A percentile compares a stretch with the other conserved stretches of the same genome.
These are phyloP conservation scores for Scopus umbretta DNA, from an alignment of 2,113 vertebrate genomes.

Conservation along the genomic window DNA sequence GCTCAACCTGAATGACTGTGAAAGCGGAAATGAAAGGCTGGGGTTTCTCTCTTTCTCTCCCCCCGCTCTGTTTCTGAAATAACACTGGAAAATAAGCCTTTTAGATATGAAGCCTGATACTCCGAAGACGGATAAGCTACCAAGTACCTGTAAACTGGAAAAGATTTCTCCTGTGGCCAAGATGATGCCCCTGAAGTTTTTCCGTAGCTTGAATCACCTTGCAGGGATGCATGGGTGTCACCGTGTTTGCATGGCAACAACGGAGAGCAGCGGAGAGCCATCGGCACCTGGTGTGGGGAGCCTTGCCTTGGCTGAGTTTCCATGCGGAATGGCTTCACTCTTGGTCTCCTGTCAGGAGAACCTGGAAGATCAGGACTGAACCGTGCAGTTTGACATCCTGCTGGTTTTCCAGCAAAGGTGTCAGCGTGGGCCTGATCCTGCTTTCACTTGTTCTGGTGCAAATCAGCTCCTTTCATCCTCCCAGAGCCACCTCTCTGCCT, in stretches of 20 bases:
- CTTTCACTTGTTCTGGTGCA: background rate
- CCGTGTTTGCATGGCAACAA: background rate
- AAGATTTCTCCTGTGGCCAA: background rate
- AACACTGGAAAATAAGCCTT: conserved; percentile 59
- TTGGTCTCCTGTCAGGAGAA: background rate
- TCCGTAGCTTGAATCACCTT: background rate
- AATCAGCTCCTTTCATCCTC: background rate
- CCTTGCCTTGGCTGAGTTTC: background rate
- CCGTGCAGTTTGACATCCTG: background rate
- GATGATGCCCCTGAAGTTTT: background rate
- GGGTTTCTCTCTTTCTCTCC: background rate
- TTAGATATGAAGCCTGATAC: background rate
- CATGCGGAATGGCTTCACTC: background rate
- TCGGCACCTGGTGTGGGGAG: background rate
- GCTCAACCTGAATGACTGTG: background rate
- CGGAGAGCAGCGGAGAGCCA: background rate
- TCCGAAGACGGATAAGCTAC: conserved; percentile 47
- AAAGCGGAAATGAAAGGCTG: background rate
- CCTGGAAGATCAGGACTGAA: background rate
- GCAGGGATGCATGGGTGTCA: background rate
- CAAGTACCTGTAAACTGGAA: conserved; percentile 1
- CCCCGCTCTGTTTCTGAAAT: background rate
- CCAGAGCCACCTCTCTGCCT: background rate
- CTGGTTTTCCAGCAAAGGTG: background rate
- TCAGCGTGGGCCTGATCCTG: background rate